Evolutionary conservation across 2,888 invertebrate species (phyloP).

Genomic region (Cheiracanthium punctorium): DNA sequence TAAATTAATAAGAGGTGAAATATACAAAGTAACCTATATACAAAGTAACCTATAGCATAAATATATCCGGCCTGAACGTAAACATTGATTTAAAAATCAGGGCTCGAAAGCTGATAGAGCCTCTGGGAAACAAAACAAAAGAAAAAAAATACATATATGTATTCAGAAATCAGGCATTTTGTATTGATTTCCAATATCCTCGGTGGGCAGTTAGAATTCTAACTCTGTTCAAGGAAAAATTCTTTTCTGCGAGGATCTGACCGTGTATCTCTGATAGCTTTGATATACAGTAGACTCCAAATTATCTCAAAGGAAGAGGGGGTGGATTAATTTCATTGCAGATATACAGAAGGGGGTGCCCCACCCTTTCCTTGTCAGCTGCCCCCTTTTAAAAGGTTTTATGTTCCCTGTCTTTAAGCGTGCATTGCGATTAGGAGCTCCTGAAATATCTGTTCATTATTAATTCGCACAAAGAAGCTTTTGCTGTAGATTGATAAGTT

Average conservation of each 20-base stretch:
- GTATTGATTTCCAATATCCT: not conserved
- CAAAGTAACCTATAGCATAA: no score
- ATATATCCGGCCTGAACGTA: no score
- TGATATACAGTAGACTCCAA: slow-evolving; percentile 13
- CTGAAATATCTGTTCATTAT: not conserved
- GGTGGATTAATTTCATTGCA: slow-evolving; percentile 8
- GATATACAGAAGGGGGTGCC: slow-evolving; percentile 1
- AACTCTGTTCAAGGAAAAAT: not conserved
- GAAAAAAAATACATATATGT: no score
- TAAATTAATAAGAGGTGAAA: no score
- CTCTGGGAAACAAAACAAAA: no score
- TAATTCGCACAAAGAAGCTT: no score
- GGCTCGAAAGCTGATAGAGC: no score
- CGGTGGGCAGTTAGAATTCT: not conserved
- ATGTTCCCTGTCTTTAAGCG: not conserved
- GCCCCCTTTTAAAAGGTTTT: not conserved
- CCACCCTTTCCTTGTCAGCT: not conserved
- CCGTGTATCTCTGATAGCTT: not conserved
- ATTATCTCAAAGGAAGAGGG: not conserved
- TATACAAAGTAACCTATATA: no score
- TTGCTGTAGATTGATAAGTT: no score
- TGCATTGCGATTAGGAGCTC: not conserved
- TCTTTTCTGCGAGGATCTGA: not conserved
- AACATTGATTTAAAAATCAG: no score
- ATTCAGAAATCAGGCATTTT: not conserved